These are phyloP conservation scores for Periparus ater DNA, from an alignment of 2,797 vertebrate species.

Conservation along the genomic window DNA sequence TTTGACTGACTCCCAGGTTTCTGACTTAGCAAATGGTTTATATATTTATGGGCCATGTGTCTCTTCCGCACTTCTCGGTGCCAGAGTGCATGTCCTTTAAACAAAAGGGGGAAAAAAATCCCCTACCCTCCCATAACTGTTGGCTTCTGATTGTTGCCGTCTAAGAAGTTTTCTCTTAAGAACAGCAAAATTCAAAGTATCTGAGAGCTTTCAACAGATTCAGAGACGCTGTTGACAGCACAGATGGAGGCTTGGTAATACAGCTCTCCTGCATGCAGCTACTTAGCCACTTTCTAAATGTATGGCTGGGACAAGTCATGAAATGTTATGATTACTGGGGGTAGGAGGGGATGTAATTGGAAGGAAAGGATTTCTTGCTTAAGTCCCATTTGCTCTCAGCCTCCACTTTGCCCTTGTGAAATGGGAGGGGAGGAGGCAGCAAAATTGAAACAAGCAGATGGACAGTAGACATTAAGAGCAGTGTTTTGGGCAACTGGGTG, in stretches of 20 bases:
- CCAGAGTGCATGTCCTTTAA: conserved; percentile 23
- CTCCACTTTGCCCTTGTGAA: background rate
- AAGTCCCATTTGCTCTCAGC: background rate
- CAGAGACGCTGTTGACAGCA: conserved; percentile 8
- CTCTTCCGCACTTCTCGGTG: conserved; percentile 21
- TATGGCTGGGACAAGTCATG: background rate
- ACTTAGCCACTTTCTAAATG: background rate
- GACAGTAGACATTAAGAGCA: background rate
- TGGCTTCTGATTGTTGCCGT: conserved; percentile 41
- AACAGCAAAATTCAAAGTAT: conserved; percentile 36
- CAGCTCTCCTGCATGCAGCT: conserved; percentile 9
- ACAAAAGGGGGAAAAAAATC: conserved; percentile 27
- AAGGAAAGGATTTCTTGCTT: background rate
- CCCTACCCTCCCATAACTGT: background rate
- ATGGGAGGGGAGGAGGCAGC: background rate
- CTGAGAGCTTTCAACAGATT: conserved; percentile 57
- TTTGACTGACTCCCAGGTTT: conserved; percentile 69
- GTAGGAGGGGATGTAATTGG: background rate
- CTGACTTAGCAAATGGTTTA: conserved; percentile 60
- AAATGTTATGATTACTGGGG: conserved; percentile 14
- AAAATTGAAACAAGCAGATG: background rate
- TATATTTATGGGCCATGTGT: conserved; percentile 50
- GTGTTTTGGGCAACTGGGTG: background rate
- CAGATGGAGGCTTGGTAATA: conserved; percentile 21
- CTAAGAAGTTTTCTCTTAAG: conserved; percentile 33